Base-by-base conservation (phyloP, 2,888 invertebrate genomes). In the Metalampra italica region DNA sequence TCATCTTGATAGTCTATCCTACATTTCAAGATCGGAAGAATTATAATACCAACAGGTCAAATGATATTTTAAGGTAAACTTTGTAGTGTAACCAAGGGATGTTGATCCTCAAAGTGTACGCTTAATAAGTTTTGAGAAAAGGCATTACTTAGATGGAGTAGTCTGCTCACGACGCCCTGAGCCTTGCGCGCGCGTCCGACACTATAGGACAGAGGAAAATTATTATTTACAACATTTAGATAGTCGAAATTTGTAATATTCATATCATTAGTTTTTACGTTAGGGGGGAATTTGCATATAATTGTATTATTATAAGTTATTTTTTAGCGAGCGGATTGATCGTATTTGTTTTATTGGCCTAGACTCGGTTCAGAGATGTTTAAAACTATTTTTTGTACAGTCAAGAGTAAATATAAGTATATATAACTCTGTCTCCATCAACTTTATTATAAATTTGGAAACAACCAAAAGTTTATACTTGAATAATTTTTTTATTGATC, bases 211-310 rank as follows among this genome's bases (percentile, higher is more conserved):
- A 60, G 54, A 64, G 58, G 59, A 64, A 49, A 63, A 56, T 72
- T 74, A 70, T 79, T 76, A 63, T 77, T 79, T 74, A 78, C 77
- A 69, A 77, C 73, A 64, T 40, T 82, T 88, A 88, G 88, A 86
- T 88, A 88, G 88, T 78, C 84, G 66, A 87, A 88, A 88, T 88
- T 22, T 88, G 56, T 82, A 81, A 77, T 81, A 76, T 87, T 83
- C 88, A 89, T 89, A 89, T 89, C 88, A 89, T 87, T 89, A 89
- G 88, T 70, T 87, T 82, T 82, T 87, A 88, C 81, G 86, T 87
- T 87, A 88, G 86, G 73, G 68, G 71, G 75, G 75, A 77, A 79
- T 82, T 78, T 69, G 71, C 71, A 68, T 69, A 68, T 75, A 63
- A 66, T 66, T 65, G 49, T 58, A 71, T 72, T 76, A 39, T 39